Evolutionary conservation across 2,113 vertebrate genomes (phyloP).

Genomic region (Xyrauchen texanus): DNA sequence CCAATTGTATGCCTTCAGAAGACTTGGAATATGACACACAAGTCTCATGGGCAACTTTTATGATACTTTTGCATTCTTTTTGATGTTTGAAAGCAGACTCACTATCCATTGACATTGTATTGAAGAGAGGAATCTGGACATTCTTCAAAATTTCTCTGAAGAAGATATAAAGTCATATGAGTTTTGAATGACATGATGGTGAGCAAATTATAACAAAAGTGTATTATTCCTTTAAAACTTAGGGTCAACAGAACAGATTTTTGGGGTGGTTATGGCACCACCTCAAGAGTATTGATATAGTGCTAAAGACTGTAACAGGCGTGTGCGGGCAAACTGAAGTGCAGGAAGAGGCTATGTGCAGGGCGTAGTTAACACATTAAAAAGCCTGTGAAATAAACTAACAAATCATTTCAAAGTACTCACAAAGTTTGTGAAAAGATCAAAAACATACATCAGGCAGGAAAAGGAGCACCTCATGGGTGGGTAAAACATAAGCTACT

Average conservation of each 20-base stretch:
- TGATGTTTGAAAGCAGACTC: too few relatives aligned
- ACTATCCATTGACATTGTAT: too few relatives aligned
- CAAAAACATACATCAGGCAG: constrained; percentile 35
- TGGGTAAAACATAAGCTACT: neutral
- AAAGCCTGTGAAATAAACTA: constrained; percentile 48
- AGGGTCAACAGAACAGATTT: neutral
- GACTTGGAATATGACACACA: too few relatives aligned
- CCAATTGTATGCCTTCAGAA: too few relatives aligned
- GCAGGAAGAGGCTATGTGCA: constrained; percentile 70
- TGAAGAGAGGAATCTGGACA: too few relatives aligned
- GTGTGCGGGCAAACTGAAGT: constrained; percentile 41
- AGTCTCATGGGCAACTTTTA: too few relatives aligned
- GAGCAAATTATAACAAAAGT: too few relatives aligned
- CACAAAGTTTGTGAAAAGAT: constrained; percentile 50
- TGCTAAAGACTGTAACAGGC: constrained; percentile 7
- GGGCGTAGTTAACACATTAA: constrained; percentile 76
- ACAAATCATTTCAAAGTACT: constrained; percentile 54
- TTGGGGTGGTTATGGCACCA: neutral
- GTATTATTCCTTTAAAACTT: too few relatives aligned
- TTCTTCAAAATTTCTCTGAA: too few relatives aligned
- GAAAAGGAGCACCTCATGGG: constrained; percentile 1
- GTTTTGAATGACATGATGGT: too few relatives aligned
- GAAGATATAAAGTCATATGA: too few relatives aligned
- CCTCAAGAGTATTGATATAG: neutral
- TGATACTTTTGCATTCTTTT: too few relatives aligned